phyloP scores from a whole-genome alignment of 2,888 invertebrate species.

The Drosophila melanosoma region DNA sequence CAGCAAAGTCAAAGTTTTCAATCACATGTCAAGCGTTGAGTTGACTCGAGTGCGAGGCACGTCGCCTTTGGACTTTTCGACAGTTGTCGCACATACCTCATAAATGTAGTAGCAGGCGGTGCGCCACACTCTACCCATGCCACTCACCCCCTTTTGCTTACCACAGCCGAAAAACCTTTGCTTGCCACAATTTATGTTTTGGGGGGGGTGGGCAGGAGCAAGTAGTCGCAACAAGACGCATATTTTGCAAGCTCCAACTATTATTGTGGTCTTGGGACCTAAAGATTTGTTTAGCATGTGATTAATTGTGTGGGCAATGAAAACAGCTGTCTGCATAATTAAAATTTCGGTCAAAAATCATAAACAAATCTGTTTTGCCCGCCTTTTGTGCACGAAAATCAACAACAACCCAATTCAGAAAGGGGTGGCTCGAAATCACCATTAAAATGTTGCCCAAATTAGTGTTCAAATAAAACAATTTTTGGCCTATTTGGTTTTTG shows the following conservation, averaged over 20 bases:
- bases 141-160: constrained; percentile 10
- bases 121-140: not conserved
- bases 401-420: constrained; percentile 34
- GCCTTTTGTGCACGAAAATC: constrained; percentile 50
- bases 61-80: constrained; percentile 68
- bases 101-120: constrained; percentile 65
- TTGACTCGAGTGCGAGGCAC: constrained; percentile 67
- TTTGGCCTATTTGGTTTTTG: constrained; percentile 56
- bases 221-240: constrained; percentile 14
- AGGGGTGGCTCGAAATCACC: constrained; percentile 59
- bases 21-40: constrained; percentile 77
- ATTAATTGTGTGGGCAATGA: constrained; percentile 63
- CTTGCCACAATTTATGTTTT: constrained; percentile 64
- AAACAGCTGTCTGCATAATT: constrained; percentile 76
- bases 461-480: constrained; percentile 76
- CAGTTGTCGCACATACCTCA: constrained; percentile 78
- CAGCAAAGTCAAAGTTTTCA: constrained; percentile 81
- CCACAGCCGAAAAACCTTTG: constrained; percentile 69
- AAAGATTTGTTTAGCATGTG: constrained; percentile 56
- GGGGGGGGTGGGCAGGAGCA: constrained; percentile 17
- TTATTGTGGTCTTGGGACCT: constrained; percentile 14
- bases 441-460: constrained; percentile 69
- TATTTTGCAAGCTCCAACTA: constrained; percentile 20
- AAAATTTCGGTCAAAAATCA: constrained; percentile 68
- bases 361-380: constrained; percentile 55